A percentile compares a stretch with the other conserved stretches of the same genome.
phyloP scores from a whole-genome alignment of 2,797 vertebrate species.

The Squalus acanthias region DNA sequence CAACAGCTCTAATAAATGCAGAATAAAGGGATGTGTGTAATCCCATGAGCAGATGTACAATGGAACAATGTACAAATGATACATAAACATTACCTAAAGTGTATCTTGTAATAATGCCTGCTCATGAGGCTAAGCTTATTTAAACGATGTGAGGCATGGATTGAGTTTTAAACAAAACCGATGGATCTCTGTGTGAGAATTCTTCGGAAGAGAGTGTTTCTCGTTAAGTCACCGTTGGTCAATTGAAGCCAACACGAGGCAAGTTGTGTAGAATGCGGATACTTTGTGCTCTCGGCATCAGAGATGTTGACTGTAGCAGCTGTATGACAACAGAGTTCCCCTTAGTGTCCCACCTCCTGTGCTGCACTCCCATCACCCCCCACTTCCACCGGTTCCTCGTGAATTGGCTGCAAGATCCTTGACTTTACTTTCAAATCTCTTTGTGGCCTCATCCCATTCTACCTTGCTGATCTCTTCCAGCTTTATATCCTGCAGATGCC shows the following conservation, averaged over 20 bases:
- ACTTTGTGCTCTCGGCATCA: not conserved
- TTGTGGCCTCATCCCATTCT: not conserved
- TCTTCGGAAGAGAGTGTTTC: not conserved
- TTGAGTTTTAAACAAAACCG: not conserved
- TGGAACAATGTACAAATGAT: not conserved
- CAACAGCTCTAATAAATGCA: not conserved
- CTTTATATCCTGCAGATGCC: too few species aligned
- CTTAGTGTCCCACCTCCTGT: not conserved
- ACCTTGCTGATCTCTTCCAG: too few species aligned
- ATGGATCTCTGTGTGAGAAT: not conserved
- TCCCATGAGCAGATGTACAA: not conserved
- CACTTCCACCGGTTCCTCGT: not conserved
- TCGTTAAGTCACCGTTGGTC: not conserved
- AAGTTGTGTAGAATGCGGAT: not conserved
- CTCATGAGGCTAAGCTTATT: not conserved
- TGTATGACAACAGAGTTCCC: not conserved
- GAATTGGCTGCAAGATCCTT: not conserved
- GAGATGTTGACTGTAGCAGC: not conserved
- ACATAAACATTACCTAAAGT: not conserved
- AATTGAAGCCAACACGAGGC: not conserved
- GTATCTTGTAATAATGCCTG: not conserved
- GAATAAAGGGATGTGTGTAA: not conserved
- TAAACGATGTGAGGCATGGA: not conserved
- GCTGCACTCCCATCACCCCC: not conserved
- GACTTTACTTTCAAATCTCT: not conserved